Evolutionary conservation across 2,797 vertebrate species (phyloP).

Genomic region (Sebastes minor): DNA sequence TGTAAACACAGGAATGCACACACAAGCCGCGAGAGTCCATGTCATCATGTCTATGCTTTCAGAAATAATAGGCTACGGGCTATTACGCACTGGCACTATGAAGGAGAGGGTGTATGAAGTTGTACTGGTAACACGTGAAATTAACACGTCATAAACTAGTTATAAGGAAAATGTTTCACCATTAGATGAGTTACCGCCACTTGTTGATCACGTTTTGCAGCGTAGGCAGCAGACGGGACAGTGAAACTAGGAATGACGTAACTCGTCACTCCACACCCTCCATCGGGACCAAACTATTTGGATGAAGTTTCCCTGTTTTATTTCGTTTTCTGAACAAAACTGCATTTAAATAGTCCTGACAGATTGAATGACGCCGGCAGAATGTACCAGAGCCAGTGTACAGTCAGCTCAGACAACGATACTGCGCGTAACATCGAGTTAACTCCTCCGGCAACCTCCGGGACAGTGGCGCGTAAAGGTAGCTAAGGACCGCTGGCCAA

Average conservation of each 20-base stretch:
- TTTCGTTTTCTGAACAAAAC: background rate
- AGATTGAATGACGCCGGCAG: background rate
- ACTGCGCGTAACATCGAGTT: slow-evolving; percentile 36
- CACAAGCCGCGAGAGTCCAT: background rate
- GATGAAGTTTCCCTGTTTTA: slow-evolving; percentile 5
- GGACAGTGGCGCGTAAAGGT: slow-evolving; percentile 6
- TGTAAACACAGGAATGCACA: background rate
- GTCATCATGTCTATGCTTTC: background rate
- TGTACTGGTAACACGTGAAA: background rate
- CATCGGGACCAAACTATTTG: slow-evolving; percentile 37
- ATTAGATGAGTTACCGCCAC: background rate
- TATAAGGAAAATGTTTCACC: background rate
- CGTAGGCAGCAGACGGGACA: slow-evolving; percentile 10
- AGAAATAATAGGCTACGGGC: background rate
- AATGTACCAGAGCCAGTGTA: background rate
- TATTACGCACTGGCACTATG: background rate
- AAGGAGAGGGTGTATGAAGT: background rate
- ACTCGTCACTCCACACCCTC: slow-evolving; percentile 73
- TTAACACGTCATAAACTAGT: background rate
- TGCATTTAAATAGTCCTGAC: accelerated
- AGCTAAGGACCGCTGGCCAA: accelerated
- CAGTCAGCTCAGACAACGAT: background rate
- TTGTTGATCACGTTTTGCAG: slow-evolving; percentile 43
- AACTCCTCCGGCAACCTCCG: slow-evolving; percentile 42
- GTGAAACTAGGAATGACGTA: slow-evolving; percentile 67